Conservation (phyloP, 2,797 vertebrate species). For the Lithobates sylvaticus region DNA sequence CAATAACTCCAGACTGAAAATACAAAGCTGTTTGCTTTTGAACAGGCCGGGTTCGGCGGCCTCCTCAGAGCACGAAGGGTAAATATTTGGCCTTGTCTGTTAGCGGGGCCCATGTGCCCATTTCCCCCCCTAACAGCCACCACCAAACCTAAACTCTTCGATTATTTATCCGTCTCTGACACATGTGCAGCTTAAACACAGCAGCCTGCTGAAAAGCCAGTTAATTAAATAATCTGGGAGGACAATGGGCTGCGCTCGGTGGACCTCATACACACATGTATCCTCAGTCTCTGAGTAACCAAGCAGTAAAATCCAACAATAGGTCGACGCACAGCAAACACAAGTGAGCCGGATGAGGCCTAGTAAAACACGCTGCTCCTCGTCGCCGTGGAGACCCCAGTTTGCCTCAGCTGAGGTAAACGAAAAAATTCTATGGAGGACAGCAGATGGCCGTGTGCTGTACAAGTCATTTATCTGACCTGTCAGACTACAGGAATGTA, state of each 20-base stretch:
- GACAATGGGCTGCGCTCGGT: constrained; percentile 79
- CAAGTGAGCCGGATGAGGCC: constrained; percentile 75
- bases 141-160: constrained; percentile 6
- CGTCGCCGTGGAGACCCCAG: constrained; percentile 85
- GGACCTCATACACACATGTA: constrained; percentile 76
- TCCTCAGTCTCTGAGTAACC: constrained; percentile 79
- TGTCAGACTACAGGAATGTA: constrained; percentile 85
- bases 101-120: constrained; percentile 49
- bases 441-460: constrained; percentile 91
- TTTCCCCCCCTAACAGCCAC: neutral
- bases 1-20: too few species aligned
- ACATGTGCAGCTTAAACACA: constrained; percentile 83
- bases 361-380: constrained; percentile 76
- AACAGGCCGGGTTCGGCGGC: neutral
- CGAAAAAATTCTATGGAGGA: constrained; percentile 83
- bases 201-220: constrained; percentile 81
- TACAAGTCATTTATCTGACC: constrained; percentile 82
- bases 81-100: constrained; percentile 57
- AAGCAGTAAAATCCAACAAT: constrained; percentile 78
- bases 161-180: constrained; percentile 77
- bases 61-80: neutral
- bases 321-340: constrained; percentile 75
- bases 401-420: constrained; percentile 73
- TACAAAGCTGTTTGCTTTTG: neutral
- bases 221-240: constrained; percentile 81